Evolutionary conservation across 2,888 invertebrate species (phyloP).

Genomic region (Psylliodes chrysocephalus): DNA sequence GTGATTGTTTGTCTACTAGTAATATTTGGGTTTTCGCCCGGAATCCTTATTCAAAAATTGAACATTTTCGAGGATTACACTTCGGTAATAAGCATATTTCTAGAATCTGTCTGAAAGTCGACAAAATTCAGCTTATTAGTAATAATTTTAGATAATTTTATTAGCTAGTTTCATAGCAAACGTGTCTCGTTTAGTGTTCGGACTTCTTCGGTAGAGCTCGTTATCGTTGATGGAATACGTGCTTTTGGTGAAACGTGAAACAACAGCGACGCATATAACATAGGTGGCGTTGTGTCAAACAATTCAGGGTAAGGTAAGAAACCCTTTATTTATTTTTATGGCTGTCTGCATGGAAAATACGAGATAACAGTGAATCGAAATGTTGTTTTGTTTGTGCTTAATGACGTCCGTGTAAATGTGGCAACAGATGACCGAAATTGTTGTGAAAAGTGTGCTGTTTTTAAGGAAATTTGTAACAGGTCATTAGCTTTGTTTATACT

Average conservation of each 20-base stretch:
- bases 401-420: slow-evolving; percentile 29
- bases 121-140: slow-evolving; percentile 45
- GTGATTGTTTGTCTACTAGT: slow-evolving; percentile 45
- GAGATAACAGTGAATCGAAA: slow-evolving; percentile 45
- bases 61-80: slow-evolving; percentile 57
- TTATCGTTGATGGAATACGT: slow-evolving; percentile 61
- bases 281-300: slow-evolving; percentile 64
- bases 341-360: slow-evolving; percentile 53
- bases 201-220: slow-evolving; percentile 56
- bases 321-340: slow-evolving; percentile 62
- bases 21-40: slow-evolving; percentile 43
- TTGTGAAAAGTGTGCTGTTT: slow-evolving; percentile 51
- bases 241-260: slow-evolving; percentile 61
- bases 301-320: slow-evolving; percentile 65
- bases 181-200: slow-evolving; percentile 58
- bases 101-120: slow-evolving; percentile 53
- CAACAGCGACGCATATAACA: slow-evolving; percentile 63
- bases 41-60: slow-evolving; percentile 47
- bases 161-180: slow-evolving; percentile 57
- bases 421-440: slow-evolving; percentile 39
- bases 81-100: slow-evolving; percentile 38
- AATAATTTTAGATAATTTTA: slow-evolving; percentile 56
- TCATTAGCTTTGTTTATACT: slow-evolving; percentile 64
- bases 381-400: slow-evolving; percentile 44
- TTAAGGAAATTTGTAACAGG: slow-evolving; percentile 64